These are phyloP conservation scores for Melanophora roralis DNA, from an alignment of 2,888 invertebrate genomes.

Conservation along the genomic window DNA sequence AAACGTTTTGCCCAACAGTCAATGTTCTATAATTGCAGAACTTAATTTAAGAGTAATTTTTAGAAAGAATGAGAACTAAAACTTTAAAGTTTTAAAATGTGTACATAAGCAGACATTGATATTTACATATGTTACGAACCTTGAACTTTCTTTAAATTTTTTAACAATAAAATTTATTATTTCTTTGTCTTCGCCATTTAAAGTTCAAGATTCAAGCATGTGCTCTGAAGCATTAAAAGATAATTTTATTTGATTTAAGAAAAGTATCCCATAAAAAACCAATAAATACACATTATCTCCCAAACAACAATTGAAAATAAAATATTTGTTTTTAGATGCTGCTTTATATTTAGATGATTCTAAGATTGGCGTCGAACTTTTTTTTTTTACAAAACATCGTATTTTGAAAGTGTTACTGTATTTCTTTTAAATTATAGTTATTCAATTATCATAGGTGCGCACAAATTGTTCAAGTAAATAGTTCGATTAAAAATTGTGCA, in stretches of 20 bases:
- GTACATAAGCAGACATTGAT: no score
- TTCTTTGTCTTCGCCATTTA: slow-evolving; percentile 10
- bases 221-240: neutral
- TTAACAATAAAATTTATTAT: neutral
- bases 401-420: no score
- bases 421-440: no score
- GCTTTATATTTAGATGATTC: no score
- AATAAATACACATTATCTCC: no score
- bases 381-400: no score
- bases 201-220: slow-evolving; percentile 26
- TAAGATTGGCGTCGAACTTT: no score
- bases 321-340: no score
- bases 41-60: neutral
- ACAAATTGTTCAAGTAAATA: no score
- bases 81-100: no score
- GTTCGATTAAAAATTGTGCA: no score
- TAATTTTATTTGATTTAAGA: slow-evolving; percentile 15
- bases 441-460: no score
- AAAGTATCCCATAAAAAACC: neutral
- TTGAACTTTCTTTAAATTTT: slow-evolving; percentile 15
- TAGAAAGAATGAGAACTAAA: neutral
- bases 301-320: neutral
- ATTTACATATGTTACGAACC: neutral
- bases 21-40: neutral
- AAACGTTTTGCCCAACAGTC: neutral